Base-by-base conservation (phyloP, 2,888 invertebrate species). In the Ceramica pisi region DNA sequence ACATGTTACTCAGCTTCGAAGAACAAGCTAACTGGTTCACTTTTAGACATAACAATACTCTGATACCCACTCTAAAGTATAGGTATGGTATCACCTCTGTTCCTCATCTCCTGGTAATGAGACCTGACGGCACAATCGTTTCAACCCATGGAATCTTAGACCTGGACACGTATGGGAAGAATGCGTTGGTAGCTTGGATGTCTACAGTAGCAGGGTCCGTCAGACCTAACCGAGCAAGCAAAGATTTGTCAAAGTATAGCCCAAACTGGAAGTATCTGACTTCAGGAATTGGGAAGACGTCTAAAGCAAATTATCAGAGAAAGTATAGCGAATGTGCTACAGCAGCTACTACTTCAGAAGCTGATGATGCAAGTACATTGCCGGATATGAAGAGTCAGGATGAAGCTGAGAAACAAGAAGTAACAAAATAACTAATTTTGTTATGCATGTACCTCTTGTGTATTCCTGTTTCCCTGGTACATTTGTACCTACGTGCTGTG, bases 1-100 rank as follows among this genome's bases (percentile, higher is more conserved):
- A 92, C 1, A 92, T 91, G 87, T 65, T 66, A 21, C 62, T 70
- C 0, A 88, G 90, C 26, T 95, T 83, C 69, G 81, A 90, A 0
- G 72, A 80, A 0, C 95, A 96, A 89, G 95, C 95, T 0, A 95
- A 96, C 65, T 96, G 95, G 95, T 95, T 95, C 66, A 91, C 93
- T 57, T 89, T 95, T 14, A 82, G 83, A 10, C 90, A 87, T 82
- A 74, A 88, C 79, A 94, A 95, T 87, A 87, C 90, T 71, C 79
- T 94, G 46, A 87, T 94, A 85, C 57, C 72, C 0, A 77, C 77
- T 2, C 86, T 96, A 0, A 88, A 82, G 71, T 94, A 88, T 65
- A 88, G 92, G 86, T 94, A 94, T 56, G 87, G 85, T 7, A 85
- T 96, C 5, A 90, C 92, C 0, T 91, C 90, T 56, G 81, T 93